Evolutionary conservation across 1,140 invertebrate species (phyloP).

Genomic region (Leptopilina clavipes): DNA sequence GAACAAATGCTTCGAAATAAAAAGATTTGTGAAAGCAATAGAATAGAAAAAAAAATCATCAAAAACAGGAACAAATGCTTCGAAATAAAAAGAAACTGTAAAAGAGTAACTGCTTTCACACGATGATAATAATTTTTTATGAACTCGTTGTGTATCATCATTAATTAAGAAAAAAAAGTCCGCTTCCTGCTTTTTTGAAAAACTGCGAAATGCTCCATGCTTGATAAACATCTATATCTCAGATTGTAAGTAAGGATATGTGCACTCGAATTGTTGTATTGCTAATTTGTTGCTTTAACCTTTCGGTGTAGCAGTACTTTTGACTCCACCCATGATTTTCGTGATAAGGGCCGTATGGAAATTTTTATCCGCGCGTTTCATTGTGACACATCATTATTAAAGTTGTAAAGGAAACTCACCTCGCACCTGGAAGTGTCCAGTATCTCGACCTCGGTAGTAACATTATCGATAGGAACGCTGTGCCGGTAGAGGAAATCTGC

Average conservation of each 20-base stretch:
- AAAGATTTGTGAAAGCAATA: too few species aligned
- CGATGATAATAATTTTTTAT: too few species aligned
- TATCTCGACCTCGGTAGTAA: constrained; percentile 87
- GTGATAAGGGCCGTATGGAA: neutral
- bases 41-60: too few species aligned
- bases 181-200: neutral
- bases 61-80: too few species aligned
- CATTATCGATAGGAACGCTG: constrained; percentile 85
- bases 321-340: constrained; percentile 26
- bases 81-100: too few species aligned
- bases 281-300: neutral
- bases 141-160: too few species aligned
- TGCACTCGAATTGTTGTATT: neutral
- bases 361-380: neutral
- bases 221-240: neutral
- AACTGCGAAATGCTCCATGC: neutral
- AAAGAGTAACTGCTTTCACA: too few species aligned
- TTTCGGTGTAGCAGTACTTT: neutral
- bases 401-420: constrained; percentile 75
- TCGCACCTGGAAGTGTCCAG: constrained; percentile 87
- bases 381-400: constrained; percentile 33
- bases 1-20: too few species aligned
- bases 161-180: too few species aligned
- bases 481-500: constrained; percentile 88
- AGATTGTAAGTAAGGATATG: constrained; percentile 12